Evolutionary conservation across 1,140 invertebrate species (phyloP).

Genomic region (Drosophila mojavensis): DNA sequence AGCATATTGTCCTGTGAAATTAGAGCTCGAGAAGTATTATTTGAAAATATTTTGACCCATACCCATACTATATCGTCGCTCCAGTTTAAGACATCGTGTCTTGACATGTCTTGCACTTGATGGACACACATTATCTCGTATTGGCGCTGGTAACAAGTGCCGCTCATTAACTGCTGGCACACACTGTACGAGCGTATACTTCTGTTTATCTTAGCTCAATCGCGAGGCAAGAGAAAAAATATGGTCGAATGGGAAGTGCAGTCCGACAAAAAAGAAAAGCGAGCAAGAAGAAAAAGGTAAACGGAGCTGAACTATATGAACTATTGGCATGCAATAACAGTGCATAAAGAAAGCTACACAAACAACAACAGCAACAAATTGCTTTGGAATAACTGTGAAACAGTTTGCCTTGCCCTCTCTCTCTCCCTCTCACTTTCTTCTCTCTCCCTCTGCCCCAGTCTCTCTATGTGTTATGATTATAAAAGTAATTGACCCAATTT

Average conservation of each 20-base stretch:
- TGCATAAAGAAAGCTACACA: slow-evolving; percentile 27
- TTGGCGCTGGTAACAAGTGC: background rate
- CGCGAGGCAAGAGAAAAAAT: slow-evolving; percentile 1
- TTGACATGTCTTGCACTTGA: too few relatives aligned
- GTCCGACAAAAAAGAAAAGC: slow-evolving; percentile 13
- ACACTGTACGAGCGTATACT: slow-evolving; percentile 21
- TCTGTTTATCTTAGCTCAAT: slow-evolving; percentile 49
- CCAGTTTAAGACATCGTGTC: too few relatives aligned
- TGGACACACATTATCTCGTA: background rate
- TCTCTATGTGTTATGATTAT: slow-evolving; percentile 57
- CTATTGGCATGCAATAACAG: slow-evolving; percentile 60
- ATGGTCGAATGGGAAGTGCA: slow-evolving; percentile 15
- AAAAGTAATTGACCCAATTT: slow-evolving; percentile 64
- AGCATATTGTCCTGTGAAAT: too few relatives aligned
- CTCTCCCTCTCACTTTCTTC: background rate
- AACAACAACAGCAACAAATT: slow-evolving; percentile 29
- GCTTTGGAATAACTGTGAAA: slow-evolving; percentile 27
- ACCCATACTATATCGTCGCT: too few relatives aligned
- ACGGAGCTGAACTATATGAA: slow-evolving; percentile 55
- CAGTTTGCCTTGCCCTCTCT: slow-evolving; percentile 21
- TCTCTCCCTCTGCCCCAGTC: background rate
- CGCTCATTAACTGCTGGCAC: slow-evolving; percentile 24
- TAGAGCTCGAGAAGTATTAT: too few relatives aligned
- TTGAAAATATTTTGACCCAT: too few relatives aligned
- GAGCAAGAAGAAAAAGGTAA: background rate